phyloP scores from a whole-genome alignment of 2,797 vertebrate genomes.

The Oreochromis grahami region DNA sequence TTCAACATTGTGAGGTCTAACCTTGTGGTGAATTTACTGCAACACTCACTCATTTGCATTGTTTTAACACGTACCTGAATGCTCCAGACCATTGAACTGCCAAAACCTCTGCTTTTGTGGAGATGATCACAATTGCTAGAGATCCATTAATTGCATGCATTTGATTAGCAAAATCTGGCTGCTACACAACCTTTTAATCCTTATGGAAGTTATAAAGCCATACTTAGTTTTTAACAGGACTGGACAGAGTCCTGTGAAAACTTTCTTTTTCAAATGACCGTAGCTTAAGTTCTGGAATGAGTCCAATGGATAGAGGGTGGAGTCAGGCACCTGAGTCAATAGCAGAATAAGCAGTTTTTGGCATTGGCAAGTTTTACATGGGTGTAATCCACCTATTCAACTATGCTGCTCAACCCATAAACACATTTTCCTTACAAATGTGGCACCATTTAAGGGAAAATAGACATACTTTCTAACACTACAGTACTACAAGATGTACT shows the following conservation, averaged over 20 bases:
- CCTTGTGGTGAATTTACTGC: not conserved
- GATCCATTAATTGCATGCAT: not conserved
- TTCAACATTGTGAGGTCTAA: not conserved
- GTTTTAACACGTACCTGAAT: not conserved
- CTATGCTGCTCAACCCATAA: not conserved
- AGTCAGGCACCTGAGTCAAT: not conserved
- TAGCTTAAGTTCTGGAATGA: not conserved
- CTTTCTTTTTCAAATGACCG: not conserved
- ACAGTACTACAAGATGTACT: not conserved
- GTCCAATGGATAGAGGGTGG: not conserved
- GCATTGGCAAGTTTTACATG: not conserved
- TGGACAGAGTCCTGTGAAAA: not conserved
- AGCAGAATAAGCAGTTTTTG: not conserved
- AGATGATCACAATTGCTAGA: not conserved
- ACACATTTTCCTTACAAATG: not conserved
- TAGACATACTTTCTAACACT: not conserved
- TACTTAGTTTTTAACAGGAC: not conserved
- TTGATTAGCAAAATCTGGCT: not conserved
- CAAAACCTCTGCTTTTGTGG: not conserved
- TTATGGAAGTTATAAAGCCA: not conserved
- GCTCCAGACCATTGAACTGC: not conserved
- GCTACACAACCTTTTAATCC: not conserved
- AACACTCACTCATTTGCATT: not conserved
- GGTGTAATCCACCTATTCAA: not conserved
- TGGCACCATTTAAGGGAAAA: not conserved